Percentiles rank a stretch among this genome's conserved stretches.
Conservation (phyloP, 2,888 invertebrate species). For the Anaspis maculata region DNA sequence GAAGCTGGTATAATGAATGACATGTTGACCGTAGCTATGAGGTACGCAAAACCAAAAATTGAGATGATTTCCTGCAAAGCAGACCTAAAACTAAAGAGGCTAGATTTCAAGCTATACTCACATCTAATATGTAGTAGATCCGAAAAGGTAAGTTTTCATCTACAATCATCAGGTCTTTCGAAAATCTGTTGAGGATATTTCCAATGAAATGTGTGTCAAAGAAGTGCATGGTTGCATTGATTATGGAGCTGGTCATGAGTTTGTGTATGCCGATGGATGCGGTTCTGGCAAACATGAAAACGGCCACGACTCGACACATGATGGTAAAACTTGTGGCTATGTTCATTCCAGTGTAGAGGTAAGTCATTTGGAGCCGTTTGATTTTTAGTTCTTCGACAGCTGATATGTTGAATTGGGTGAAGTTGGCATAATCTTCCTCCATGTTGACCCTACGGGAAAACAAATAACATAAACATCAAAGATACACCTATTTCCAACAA, state of each 20-base stretch:
- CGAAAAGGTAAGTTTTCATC: constrained; percentile 3
- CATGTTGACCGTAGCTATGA: constrained; percentile 53
- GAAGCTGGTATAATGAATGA: background rate
- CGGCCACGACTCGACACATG: constrained; percentile 22
- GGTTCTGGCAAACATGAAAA: constrained; percentile 20
- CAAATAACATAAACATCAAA: too few relatives aligned
- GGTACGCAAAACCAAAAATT: constrained; percentile 19
- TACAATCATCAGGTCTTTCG: constrained; percentile 39
- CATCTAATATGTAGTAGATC: constrained; percentile 1
- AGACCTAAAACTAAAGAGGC: background rate
- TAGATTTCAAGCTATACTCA: constrained; percentile 3
- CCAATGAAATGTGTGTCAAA: too few relatives aligned
- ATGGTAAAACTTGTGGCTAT: constrained; percentile 21
- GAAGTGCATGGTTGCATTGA: constrained; percentile 27
- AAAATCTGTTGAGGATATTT: constrained; percentile 47
- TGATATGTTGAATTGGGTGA: too few relatives aligned
- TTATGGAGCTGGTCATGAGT: constrained; percentile 23
- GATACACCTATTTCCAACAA: too few relatives aligned
- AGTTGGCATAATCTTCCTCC: too few relatives aligned
- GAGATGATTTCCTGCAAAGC: background rate
- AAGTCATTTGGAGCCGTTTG: too few relatives aligned
- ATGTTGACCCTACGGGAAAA: too few relatives aligned
- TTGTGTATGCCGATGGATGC: constrained; percentile 28
- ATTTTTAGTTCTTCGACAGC: too few relatives aligned
- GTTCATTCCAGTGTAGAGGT: constrained; percentile 24